Evolutionary conservation across 2,797 vertebrate species (phyloP), one percentile per base, ranked within the genome.

Genomic region (Poeciliopsis paucimaculata): DNA sequence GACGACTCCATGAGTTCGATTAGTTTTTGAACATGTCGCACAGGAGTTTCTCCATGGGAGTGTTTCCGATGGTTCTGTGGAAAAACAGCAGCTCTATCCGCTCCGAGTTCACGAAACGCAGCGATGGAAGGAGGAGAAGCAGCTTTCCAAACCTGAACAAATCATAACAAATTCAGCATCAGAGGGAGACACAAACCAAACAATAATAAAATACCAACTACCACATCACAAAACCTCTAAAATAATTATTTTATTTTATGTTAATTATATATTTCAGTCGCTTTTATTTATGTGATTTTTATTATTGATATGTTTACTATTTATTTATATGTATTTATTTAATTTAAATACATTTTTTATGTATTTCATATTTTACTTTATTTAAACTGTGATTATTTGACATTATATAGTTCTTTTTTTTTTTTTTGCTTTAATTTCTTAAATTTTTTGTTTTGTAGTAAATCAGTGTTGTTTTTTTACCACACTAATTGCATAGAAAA

Each of bases 21-120:
- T 89, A 99, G 91, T 97, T 98, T 91, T 98, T 99, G 94, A 99
- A 99, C 98, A 99, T 99, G 91, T 99, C 98, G 11, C 98, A 99
- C 72, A 99, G 94, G 71, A 99, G 95, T 75, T 98, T 99, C 93
- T 99, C 98, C 98, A 99, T 99, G 5, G 98, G 98, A 0, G 98
- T 98, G 91, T 98, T 99, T 60, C 98, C 98, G 0, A 99, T 99
- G 91, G 98, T 99, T 85, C 97, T 93, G 89, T 98, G 98, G 93
- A 99, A 99, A 93, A 99, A 99, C 82, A 99, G 96, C 83, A 97
- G 95, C 94, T 99, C 98, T 0, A 99, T 96, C 0, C 96, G 96
- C 84, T 99, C 98, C 0, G 98, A 97, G 49, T 96, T 96, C 89
- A 99, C 96, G 74, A 97, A 98, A 43, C 97, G 96, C 92, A 99